Base-by-base conservation (phyloP, 1,140 invertebrate genomes). In the Lineus longissimus region DNA sequence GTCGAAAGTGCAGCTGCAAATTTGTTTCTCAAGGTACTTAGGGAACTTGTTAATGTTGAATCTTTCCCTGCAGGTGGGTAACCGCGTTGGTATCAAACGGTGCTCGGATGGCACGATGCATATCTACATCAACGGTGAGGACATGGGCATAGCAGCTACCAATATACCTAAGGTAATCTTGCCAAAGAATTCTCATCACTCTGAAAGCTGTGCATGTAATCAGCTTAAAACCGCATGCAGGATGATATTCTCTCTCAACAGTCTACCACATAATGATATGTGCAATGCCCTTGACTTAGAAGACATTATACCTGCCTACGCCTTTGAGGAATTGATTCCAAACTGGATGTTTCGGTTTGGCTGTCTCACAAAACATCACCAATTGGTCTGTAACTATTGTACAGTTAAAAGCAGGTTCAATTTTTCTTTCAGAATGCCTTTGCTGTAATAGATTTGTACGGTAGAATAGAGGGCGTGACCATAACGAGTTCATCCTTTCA, bases 111-210 rank as follows among this genome's bases (percentile, higher is more conserved):
- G 82, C 19, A 80, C 80, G 2, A 78, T 88, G 66, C 84, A 83
- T 65, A 72, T 87, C 27, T 85, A 86, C 62, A 82, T 94, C 0
- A 93, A 95, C 79, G 90, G 90, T 0, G 89, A 91, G 79, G 91
- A 94, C 73, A 86, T 92, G 76, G 89, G 90, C n/a, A 85, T 90
- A n/a, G 89, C 89, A 25, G 89, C 89, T 23, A 83, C 85, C n/a
- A 87, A 90, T 75, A 83, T 92, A 64, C 88, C 90, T 23, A 89
- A 89, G 77, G 88, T 88, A 74, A 72, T 66, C 64, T 58, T 23
- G 54, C 25, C n/a, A 55, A 30, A 1, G 64, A 17, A 15, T n/a
- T 17, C 23, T 41, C 36, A 15, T 59, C 64, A 61, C n/a, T 19
- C 60, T 60, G 29, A 61, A 58, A 43, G 61, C 62, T 64, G 63